Evolutionary conservation across 2,888 invertebrate species (phyloP), one percentile per base, ranked within the genome.

Genomic region (Argyresthia albistria): DNA sequence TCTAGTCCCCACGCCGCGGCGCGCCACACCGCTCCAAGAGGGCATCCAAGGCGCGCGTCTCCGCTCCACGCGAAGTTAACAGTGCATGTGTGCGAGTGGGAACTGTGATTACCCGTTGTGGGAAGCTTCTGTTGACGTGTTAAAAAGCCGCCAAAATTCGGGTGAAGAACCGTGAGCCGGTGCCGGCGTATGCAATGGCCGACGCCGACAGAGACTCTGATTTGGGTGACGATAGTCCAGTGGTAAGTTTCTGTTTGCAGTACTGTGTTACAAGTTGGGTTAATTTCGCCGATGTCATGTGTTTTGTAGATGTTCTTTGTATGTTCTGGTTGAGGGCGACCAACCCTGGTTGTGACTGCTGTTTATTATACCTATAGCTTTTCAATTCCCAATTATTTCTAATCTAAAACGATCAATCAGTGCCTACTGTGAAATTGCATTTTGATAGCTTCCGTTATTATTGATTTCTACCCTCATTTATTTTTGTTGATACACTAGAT

Each of bases 161-260:
- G 90, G 93, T 94, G 86, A 95, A 95, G 92, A 94, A 94, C 80
- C 91, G 93, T 89, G 93, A 94, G 77, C 94, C 94, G 88, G 91
- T 94, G 83, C 93, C 93, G 89, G 93, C 93, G 89, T 94, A 94
- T 90, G 92, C 92, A 86, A 93, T 93, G 93, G 94, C 88, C 76
- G 87, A 87, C 81, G 84, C 83, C 82, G 89, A 89, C 78, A 82
- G 92, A 67, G 93, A 93, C 68, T 92, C 92, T 76, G 93, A 93
- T 80, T 82, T 92, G 61, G 94, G 93, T 61, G 94, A 93, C 73
- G 93, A 93, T 60, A 90, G 91, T 69, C 91, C 91, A 52, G 88
- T 93, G 92, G 93, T 94, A 71, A 92, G 93, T 91, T 50, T 10
- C 4, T n/a, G 49, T 48, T 8, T 14, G 3, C 16, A 36, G 12